Evolutionary conservation across 2,797 vertebrate species (phyloP).

Genomic region (Salmo trutta): DNA sequence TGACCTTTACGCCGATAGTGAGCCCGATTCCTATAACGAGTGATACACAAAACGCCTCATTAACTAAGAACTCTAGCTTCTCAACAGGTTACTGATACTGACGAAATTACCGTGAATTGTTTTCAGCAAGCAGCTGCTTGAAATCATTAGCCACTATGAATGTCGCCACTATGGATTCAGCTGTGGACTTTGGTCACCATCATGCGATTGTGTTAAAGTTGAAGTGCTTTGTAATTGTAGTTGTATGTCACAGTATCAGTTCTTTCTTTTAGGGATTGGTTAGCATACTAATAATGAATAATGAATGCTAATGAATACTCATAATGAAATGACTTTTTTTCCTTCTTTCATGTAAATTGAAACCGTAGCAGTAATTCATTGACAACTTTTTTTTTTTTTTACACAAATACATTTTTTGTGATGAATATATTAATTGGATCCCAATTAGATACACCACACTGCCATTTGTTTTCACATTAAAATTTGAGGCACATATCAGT

Average conservation of each 20-base stretch:
- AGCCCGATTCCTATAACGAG: not conserved
- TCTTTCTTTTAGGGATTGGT: not conserved
- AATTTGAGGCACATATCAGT: no score
- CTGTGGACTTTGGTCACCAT: not conserved
- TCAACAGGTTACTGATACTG: not conserved
- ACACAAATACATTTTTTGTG: not conserved
- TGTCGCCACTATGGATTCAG: not conserved
- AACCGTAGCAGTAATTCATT: not conserved
- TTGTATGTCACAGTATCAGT: not conserved
- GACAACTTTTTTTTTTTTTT: not conserved
- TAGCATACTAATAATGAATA: not conserved
- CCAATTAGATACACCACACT: not conserved
- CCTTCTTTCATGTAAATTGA: not conserved
- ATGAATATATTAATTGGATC: not conserved
- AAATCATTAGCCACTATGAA: not conserved
- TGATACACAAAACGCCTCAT: not conserved
- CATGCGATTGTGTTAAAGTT: not conserved
- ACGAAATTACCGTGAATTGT: not conserved
- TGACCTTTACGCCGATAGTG: constrained; percentile 34
- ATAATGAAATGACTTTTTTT: not conserved
- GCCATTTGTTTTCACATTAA: not conserved
- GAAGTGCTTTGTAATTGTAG: not conserved
- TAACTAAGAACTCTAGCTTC: not conserved
- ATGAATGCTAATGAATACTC: not conserved
- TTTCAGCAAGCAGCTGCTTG: not conserved